Conservation (phyloP, 2,797 vertebrate species). For the Enteromius treurensis region DNA sequence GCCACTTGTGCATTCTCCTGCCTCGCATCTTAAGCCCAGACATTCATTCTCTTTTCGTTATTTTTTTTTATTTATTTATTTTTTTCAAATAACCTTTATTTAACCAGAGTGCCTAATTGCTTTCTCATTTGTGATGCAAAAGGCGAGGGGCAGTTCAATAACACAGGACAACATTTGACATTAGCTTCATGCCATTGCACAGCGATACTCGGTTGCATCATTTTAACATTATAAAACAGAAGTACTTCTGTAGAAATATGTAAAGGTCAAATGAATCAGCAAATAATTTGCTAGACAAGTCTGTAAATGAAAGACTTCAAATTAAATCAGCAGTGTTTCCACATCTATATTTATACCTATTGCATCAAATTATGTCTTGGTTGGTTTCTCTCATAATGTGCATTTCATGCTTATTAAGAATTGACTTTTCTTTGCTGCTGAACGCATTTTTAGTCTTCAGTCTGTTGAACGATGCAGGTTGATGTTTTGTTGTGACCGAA, state of each 20-base stretch:
- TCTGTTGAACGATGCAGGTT: not conserved
- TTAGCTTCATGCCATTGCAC: not conserved
- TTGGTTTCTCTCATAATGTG: conserved; percentile 2
- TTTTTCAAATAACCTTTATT: conserved; percentile 22
- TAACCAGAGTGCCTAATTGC: conserved; percentile 2
- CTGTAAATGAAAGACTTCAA: not conserved
- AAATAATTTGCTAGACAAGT: not conserved
- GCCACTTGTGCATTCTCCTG: conserved; percentile 29
- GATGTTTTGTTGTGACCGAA: not conserved
- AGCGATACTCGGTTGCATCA: not conserved
- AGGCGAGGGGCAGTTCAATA: conserved; percentile 2
- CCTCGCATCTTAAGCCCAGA: conserved; percentile 17
- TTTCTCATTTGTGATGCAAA: not conserved
- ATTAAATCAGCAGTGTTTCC: not conserved
- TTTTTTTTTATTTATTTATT: too few species aligned
- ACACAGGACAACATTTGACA: not conserved
- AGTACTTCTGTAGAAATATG: not conserved
- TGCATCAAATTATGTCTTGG: not conserved
- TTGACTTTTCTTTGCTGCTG: not conserved
- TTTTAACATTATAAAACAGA: not conserved
- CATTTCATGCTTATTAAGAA: not conserved
- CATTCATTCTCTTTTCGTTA: conserved; percentile 21
- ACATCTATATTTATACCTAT: not conserved
- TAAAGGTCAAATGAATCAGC: not conserved
- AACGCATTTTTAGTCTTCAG: not conserved